Conservation (phyloP, 2,888 invertebrate genomes). For the Mimumesa dahlbomi region DNA sequence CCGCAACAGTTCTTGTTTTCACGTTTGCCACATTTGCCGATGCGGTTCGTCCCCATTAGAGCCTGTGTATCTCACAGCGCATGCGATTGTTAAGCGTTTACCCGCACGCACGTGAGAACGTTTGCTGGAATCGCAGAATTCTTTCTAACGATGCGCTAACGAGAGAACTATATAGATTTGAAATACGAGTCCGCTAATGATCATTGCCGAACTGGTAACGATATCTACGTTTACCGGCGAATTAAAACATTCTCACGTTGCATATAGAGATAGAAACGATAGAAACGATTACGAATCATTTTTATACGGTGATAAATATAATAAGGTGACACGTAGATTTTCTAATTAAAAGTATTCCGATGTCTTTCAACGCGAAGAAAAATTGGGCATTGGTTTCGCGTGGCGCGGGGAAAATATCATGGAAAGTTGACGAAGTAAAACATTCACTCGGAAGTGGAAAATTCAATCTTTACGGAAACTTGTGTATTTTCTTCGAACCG, state of each 20-base stretch:
- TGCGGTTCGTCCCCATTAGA: slow-evolving; percentile 57
- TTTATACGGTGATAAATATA: too few relatives aligned
- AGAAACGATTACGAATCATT: too few relatives aligned
- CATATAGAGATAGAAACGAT: slow-evolving; percentile 16
- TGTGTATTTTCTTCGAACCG: slow-evolving; percentile 43
- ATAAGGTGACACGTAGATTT: too few relatives aligned
- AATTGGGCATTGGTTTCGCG: too few relatives aligned
- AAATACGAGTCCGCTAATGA: slow-evolving; percentile 29
- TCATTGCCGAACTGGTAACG: slow-evolving; percentile 13
- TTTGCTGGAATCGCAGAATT: slow-evolving; percentile 28
- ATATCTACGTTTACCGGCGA: not conserved
- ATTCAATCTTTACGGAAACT: slow-evolving; percentile 1
- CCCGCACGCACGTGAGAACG: slow-evolving; percentile 45
- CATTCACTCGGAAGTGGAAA: slow-evolving; percentile 8
- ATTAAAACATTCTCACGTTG: slow-evolving; percentile 11
- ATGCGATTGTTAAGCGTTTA: slow-evolving; percentile 49
- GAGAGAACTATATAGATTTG: slow-evolving; percentile 25
- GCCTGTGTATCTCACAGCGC: slow-evolving; percentile 21
- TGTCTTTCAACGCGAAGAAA: too few relatives aligned
- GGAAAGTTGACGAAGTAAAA: not conserved
- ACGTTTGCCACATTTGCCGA: slow-evolving; percentile 38
- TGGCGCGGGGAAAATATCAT: too few relatives aligned
- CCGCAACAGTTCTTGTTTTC: slow-evolving; percentile 57
- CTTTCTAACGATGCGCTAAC: slow-evolving; percentile 25
- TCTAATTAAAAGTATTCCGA: too few relatives aligned